Conservation (phyloP, 2,888 invertebrate species). For the Esperia sulphurella region DNA sequence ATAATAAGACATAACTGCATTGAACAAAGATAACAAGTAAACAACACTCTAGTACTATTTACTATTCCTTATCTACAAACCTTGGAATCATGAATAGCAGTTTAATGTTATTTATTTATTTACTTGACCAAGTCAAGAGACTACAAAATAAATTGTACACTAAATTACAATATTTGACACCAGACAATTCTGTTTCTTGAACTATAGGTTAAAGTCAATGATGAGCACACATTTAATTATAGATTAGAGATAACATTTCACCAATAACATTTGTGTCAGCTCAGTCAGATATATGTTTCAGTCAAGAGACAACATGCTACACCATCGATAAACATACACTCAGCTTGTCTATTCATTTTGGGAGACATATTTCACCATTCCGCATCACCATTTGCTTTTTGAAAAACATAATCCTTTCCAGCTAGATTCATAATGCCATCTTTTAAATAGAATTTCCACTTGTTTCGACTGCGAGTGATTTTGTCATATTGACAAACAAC, state of each 20-base stretch:
- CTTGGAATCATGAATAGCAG: slow-evolving; percentile 3
- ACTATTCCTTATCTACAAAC: slow-evolving; percentile 6
- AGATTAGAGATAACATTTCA: slow-evolving; percentile 32
- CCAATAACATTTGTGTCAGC: slow-evolving; percentile 31
- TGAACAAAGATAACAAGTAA: neutral
- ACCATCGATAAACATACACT: slow-evolving; percentile 56
- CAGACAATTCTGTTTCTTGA: neutral
- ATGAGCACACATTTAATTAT: slow-evolving; percentile 14
- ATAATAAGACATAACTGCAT: neutral
- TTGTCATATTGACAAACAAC: slow-evolving; percentile 99
- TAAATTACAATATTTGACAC: neutral
- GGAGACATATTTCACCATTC: slow-evolving; percentile 89
- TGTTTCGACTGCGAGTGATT: slow-evolving; percentile 98
- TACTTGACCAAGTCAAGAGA: neutral
- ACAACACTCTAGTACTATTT: slow-evolving; percentile 5
- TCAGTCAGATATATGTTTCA: slow-evolving; percentile 24
- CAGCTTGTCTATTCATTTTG: slow-evolving; percentile 39
- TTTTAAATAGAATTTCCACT: slow-evolving; percentile 99
- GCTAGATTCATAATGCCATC: slow-evolving; percentile 99
- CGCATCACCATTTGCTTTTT: slow-evolving; percentile 99
- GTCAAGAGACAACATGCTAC: slow-evolving; percentile 49
- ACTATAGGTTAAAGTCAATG: slow-evolving; percentile 18
- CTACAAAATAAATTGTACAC: neutral
- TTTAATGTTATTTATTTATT: neutral
- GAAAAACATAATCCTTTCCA: slow-evolving; percentile 99